Evolutionary conservation across 2,797 vertebrate species (phyloP).

Genomic region (Falco novaeseelandiae): DNA sequence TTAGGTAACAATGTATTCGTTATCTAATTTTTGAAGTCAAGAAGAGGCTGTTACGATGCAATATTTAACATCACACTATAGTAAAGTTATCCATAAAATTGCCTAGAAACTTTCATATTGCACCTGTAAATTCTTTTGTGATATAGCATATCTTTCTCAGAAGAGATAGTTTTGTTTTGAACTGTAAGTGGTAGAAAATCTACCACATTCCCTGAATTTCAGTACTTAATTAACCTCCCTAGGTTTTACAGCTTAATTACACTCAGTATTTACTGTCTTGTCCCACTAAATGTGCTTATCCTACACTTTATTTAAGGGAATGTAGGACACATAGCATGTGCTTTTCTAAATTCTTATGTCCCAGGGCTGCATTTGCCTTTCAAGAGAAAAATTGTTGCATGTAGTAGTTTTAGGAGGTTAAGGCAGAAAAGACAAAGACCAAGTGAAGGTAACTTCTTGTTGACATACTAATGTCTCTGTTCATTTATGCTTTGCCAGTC

Average conservation of each 20-base stretch:
- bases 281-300: slow-evolving; percentile 20
- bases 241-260: slow-evolving; percentile 47
- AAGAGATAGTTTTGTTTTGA: neutral
- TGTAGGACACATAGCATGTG: neutral
- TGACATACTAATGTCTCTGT: neutral
- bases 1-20: neutral
- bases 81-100: neutral
- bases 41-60: neutral
- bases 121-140: neutral
- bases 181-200: neutral
- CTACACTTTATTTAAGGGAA: slow-evolving; percentile 24
- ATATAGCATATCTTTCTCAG: neutral
- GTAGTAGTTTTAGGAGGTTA: neutral
- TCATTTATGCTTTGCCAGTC: neutral
- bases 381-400: neutral
- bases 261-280: slow-evolving; percentile 1
- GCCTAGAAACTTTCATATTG: neutral
- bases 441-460: neutral
- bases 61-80: neutral
- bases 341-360: neutral
- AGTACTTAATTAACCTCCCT: slow-evolving; percentile 47
- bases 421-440: neutral
- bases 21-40: neutral
- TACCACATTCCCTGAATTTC: neutral
- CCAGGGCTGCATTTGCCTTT: neutral